A percentile compares a stretch with the other conserved stretches of the same genome.
Conservation (phyloP, 2,113 vertebrate genomes). For the Sapajus apella region DNA sequence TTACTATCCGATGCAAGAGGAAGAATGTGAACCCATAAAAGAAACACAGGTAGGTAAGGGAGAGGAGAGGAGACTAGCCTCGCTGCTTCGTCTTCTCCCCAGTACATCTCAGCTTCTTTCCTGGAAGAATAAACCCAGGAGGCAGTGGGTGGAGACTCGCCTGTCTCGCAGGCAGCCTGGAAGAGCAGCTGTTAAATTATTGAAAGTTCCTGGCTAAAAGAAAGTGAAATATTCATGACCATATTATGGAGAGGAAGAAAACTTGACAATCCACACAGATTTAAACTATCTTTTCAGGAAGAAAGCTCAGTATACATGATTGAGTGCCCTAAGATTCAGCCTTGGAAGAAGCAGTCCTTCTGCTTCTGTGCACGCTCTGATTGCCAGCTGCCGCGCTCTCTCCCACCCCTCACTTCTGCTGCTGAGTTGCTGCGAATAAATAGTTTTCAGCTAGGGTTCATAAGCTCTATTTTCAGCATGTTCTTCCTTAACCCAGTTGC, state of each 20-base stretch:
- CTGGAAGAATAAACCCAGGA: not conserved
- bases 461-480: not conserved
- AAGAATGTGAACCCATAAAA: not conserved
- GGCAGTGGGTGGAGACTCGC: not conserved
- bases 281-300: not conserved
- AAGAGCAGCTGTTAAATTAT: slow-evolving; percentile 8
- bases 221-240: slow-evolving; percentile 43
- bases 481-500: not conserved
- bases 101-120: not conserved
- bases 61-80: not conserved
- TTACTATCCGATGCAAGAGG: slow-evolving; percentile 61
- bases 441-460: not conserved
- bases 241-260: slow-evolving; percentile 4
- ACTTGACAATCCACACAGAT: not conserved
- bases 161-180: not conserved
- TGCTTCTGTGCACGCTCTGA: fast-evolving
- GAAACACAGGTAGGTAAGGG: not conserved
- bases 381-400: fast-evolving
- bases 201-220: slow-evolving; percentile 15
- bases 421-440: not conserved
- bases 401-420: not conserved
- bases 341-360: not conserved
- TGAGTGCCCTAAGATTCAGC: not conserved
- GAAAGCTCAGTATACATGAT: not conserved
- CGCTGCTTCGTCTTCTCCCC: no score